Evolutionary conservation across 2,888 invertebrate species (phyloP), one percentile per base, ranked within the genome.

Genomic region (Pseudanteris insignis): DNA sequence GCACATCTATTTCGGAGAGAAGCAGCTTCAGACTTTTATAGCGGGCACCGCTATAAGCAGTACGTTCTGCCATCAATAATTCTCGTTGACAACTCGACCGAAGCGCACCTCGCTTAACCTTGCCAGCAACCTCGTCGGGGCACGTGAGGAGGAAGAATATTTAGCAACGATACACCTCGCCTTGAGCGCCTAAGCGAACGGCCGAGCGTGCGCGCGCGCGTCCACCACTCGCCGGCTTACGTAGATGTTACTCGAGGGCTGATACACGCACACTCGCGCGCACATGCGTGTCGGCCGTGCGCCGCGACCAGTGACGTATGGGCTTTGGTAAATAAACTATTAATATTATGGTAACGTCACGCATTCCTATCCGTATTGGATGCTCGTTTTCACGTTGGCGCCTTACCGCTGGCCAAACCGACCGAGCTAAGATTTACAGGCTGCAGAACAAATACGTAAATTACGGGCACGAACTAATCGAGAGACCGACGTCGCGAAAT

Each of bases 351-450:
- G 76, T 75, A 76, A 76, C 74, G 74, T 77, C 77, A 75, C 72
- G 77, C 79, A 79, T 79, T 79, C 79, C 79, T 79, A 78, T 79
- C 79, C 78, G 79, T 79, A 79, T 79, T 79, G 79, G 79, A 71
- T 68, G 69, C 64, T 64, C 67, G 55, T 53, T 59, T 63, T 60
- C 63, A 64, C 66, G 67, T 68, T 72, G 70, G 72, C 73, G 72
- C 71, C 71, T 70, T 61, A 66, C n/a, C n/a, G 68, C 69, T 67
- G 57, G 51, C 41, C 34, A 60, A 62, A 64, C 65, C 68, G 70
- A 60, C 64, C 65, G 66, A 65, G 51, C 54, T 50, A 64, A 66
- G 69, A 68, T 79, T 79, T 79, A 79, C 78, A 77, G 68, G 74
- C 76, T 72, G 68, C 71, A 76, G 76, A 79, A 78, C 79, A 79